Evolutionary conservation across 1,140 invertebrate genomes (phyloP), one percentile per base, ranked within the genome.

Genomic region (Drosophila nebulosa): DNA sequence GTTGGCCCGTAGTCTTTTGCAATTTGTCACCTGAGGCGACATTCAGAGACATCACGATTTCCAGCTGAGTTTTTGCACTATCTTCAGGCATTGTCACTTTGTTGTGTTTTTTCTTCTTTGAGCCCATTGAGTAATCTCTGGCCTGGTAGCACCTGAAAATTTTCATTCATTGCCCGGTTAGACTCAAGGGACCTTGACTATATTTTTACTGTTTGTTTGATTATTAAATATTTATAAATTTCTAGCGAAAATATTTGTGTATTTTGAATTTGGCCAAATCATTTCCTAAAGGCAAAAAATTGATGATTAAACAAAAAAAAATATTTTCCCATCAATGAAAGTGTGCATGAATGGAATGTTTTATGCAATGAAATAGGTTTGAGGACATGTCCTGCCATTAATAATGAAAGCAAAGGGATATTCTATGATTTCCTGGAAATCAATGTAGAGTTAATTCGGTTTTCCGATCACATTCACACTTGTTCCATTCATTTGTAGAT

Each of bases 1-100:
- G 71, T 62, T 71, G 59, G 52, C 22, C 22, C 62, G 5, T 72
- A 64, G 58, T 73, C 69, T 69, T 12, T 72, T 75, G 71, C 79
- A 75, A 88, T 88, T 88, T 88, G 83, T 88, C 83, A 89, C 83
- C 83, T 81, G 83, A 88, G 83, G 83, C 64, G 78, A 81, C 83
- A 86, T 86, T 86, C 78, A 86, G 64, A 59, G 63, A 27, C 59
- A 52, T 68, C 75, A 74, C 74, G 63, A 59, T 74, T 68, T 61
- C 70, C 83, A 88, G 71, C 79, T 84, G 75, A 70, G 83, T 72
- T 69, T 74, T 85, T 77, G 73, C 76, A 32, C 63, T 77, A 24
- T 42, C 14, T 32, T 12, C 4, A 42, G 63, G 64, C 68, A 64
- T 7, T 51, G 72, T 60, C 69, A 63, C 58, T 52, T 64, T 74